Percentiles rank a stretch among this genome's conserved stretches.
Evolutionary conservation across 1,140 invertebrate genomes (phyloP).

Genomic region (Dicyema japonicum): DNA sequence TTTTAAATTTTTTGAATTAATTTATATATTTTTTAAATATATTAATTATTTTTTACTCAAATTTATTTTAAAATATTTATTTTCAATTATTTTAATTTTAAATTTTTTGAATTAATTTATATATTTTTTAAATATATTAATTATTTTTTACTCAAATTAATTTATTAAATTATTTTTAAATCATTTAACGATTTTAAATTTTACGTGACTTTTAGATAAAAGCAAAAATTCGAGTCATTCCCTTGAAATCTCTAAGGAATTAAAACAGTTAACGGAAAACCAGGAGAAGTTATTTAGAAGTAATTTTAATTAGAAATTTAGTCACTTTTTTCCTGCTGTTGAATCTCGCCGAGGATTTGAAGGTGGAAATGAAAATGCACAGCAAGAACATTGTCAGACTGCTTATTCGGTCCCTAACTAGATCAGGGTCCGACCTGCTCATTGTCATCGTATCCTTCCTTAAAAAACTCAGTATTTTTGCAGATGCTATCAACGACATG

Average conservation of each 20-base stretch:
- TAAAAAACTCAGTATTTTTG: constrained; percentile 64
- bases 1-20: background rate
- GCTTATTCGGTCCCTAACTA: constrained; percentile 49
- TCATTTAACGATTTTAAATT: background rate
- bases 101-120: background rate
- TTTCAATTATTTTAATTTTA: background rate
- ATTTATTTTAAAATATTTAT: background rate
- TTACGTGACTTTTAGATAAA: background rate
- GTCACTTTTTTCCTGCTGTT: constrained; percentile 49
- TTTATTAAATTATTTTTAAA: background rate
- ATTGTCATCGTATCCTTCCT: constrained; percentile 66
- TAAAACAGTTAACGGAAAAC: constrained; percentile 43
- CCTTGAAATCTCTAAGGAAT: constrained; percentile 38
- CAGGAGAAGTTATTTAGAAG: constrained; percentile 61
- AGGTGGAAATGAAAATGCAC: constrained; percentile 72
- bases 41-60: background rate
- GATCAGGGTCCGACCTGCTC: constrained; percentile 41
- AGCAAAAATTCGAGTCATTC: too few species aligned
- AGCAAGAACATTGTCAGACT: constrained; percentile 59
- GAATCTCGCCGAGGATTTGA: constrained; percentile 69
- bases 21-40: background rate
- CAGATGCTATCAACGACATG: constrained; percentile 75
- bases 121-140: background rate
- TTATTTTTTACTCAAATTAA: background rate
- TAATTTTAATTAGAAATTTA: too few species aligned